A percentile compares a stretch with the other conserved stretches of the same genome.
These are phyloP conservation scores for Falco peregrinus DNA, from an alignment of 2,797 vertebrate genomes.

Conservation along the genomic window DNA sequence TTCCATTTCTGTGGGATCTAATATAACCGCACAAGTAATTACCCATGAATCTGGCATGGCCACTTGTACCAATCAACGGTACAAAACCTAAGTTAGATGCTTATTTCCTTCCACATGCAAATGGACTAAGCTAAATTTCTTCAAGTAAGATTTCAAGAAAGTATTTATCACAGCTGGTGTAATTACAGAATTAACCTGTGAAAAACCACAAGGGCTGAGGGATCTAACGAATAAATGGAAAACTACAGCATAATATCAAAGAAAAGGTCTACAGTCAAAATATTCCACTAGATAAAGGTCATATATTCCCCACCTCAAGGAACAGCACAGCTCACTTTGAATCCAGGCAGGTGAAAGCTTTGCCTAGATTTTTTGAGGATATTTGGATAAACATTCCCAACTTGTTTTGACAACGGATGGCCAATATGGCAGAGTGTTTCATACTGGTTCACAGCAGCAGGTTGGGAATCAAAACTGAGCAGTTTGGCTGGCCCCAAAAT, in stretches of 20 bases:
- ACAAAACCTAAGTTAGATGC: not conserved
- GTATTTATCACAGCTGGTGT: constrained; percentile 10
- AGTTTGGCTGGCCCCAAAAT: not conserved
- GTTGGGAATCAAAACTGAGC: not conserved
- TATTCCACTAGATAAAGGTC: not conserved
- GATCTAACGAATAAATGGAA: not conserved
- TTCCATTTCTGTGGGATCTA: not conserved
- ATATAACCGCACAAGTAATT: not conserved
- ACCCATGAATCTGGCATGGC: not conserved
- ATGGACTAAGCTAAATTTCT: not conserved
- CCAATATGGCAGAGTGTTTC: not conserved
- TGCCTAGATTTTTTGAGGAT: not conserved
- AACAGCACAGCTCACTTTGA: not conserved
- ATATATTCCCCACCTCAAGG: not conserved
- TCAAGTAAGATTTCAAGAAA: not conserved
- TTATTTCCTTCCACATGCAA: not conserved
- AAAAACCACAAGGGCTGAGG: not conserved
- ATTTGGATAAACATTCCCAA: not conserved
- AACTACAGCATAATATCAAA: not conserved
- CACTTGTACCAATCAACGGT: not conserved
- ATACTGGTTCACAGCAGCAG: not conserved
- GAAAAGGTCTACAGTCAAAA: not conserved
- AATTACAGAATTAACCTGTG: constrained; percentile 35
- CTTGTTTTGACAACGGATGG: not conserved
- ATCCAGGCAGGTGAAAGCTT: not conserved